These are phyloP conservation scores for Notechis scutatus DNA, from an alignment of 2,113 vertebrate species.

Conservation along the genomic window DNA sequence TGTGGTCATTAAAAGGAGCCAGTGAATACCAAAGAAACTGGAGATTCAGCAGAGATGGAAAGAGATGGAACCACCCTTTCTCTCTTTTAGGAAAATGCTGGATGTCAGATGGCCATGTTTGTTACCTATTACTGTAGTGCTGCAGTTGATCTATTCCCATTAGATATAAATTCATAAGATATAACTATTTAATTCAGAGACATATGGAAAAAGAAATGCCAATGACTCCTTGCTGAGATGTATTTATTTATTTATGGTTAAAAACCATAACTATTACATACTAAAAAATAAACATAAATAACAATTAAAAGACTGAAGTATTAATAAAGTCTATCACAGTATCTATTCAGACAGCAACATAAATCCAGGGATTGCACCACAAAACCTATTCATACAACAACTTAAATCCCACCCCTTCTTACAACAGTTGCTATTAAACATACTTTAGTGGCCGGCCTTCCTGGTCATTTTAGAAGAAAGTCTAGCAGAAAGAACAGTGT, in stretches of 20 bases:
- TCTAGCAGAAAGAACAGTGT: neutral
- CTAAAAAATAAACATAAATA: neutral
- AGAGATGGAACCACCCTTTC: neutral
- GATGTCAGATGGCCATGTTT: neutral
- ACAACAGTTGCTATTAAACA: neutral
- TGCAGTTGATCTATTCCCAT: neutral
- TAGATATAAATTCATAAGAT: neutral
- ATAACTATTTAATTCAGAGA: neutral
- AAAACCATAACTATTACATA: neutral
- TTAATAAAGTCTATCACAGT: neutral
- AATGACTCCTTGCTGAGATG: neutral
- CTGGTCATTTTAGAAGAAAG: neutral
- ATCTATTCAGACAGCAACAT: neutral
- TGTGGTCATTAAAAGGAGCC: conserved; percentile 40
- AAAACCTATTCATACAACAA: neutral
- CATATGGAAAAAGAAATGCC: neutral
- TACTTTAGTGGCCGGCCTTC: neutral
- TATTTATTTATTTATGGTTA: neutral
- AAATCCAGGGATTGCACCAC: neutral
- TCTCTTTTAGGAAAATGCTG: neutral
- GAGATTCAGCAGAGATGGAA: conserved; percentile 34
- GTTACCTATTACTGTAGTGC: neutral
- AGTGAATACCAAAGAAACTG: conserved; percentile 46
- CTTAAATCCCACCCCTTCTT: neutral
- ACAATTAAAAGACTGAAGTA: neutral